Evolutionary conservation across 2,113 vertebrate genomes (phyloP).

Genomic region (Herpailurus yagouaroundi): DNA sequence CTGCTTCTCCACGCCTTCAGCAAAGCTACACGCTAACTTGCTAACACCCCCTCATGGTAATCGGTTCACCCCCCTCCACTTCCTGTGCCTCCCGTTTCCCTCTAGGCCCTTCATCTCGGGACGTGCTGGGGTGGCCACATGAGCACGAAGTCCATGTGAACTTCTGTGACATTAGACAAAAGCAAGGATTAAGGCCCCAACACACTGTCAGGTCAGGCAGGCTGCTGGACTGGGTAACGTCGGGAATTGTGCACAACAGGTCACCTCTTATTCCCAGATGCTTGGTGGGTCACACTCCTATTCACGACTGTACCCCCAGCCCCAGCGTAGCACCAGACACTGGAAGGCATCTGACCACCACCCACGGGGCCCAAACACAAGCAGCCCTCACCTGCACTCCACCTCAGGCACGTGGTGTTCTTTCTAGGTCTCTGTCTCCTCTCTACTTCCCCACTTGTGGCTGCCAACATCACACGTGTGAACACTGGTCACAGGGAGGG

Average conservation of each 20-base stretch:
- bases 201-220: neutral
- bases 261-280: neutral
- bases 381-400: neutral
- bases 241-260: fast-evolving
- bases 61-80: neutral
- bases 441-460: neutral
- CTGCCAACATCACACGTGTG: fast-evolving
- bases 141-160: no score
- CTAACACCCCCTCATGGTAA: fast-evolving
- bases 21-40: no score
- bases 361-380: neutral
- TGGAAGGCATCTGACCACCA: neutral
- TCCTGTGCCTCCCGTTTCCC: neutral
- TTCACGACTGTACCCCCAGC: neutral
- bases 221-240: fast-evolving
- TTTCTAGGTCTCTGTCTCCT: neutral
- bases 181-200: neutral
- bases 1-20: neutral
- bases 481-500: no score
- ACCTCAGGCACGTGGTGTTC: neutral
- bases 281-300: no score
- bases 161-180: neutral
- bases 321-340: neutral
- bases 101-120: neutral
- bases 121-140: neutral